Conservation (phyloP, 2,888 invertebrate species). For the Dynastes tityus region DNA sequence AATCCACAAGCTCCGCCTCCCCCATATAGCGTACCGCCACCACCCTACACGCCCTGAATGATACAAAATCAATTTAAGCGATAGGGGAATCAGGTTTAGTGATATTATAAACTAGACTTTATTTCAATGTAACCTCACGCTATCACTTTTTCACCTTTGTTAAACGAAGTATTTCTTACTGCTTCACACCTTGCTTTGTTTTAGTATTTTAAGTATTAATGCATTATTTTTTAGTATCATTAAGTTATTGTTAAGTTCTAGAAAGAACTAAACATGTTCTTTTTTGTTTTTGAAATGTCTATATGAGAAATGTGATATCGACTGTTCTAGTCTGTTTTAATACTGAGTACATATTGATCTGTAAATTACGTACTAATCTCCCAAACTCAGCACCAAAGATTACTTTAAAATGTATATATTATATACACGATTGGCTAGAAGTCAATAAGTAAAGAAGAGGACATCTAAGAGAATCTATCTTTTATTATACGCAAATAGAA, state of each 20-base stretch:
- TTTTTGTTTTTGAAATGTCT: conserved; percentile 23
- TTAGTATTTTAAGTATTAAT: conserved; percentile 12
- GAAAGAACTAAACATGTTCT: conserved; percentile 23
- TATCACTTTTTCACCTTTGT: conserved; percentile 15
- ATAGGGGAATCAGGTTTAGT: neutral
- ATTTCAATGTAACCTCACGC: conserved; percentile 25
- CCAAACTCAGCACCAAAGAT: conserved; percentile 41
- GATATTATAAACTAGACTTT: conserved; percentile 14
- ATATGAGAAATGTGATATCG: conserved; percentile 40
- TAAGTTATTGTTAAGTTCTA: conserved; percentile 13
- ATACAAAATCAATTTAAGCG: neutral
- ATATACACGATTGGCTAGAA: neutral
- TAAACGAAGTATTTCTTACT: conserved; percentile 28
- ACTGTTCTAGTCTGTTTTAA: conserved; percentile 46
- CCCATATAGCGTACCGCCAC: conserved; percentile 71
- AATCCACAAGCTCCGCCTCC: conserved; percentile 75
- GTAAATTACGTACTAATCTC: conserved; percentile 22
- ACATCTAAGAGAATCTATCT: conserved; percentile 39
- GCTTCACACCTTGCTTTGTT: conserved; percentile 32
- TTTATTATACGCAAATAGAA: conserved; percentile 30
- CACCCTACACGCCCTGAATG: conserved; percentile 74
- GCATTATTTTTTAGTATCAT: conserved; percentile 5
- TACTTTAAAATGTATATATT: conserved; percentile 30
- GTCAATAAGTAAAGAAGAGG: conserved; percentile 1
- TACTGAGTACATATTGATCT: conserved; percentile 12